Conservation (phyloP, 2,888 invertebrate species). For the Poecilus cupreus region DNA sequence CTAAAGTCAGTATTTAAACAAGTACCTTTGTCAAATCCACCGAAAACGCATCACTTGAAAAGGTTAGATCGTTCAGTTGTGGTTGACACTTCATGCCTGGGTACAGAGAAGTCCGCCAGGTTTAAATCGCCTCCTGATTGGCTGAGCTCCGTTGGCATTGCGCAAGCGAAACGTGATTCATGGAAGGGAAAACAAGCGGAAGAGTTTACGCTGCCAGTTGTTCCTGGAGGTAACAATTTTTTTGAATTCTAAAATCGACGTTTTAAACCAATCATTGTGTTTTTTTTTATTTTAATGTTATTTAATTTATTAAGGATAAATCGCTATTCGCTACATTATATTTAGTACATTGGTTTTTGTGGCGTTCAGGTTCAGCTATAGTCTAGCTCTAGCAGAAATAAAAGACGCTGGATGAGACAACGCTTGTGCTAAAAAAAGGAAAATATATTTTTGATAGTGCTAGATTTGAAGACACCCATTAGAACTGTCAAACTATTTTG, state of each 20-base stretch:
- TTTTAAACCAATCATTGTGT: too few species aligned
- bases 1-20: constrained; percentile 65
- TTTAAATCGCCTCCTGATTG: constrained; percentile 64
- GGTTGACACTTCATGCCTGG: constrained; percentile 63
- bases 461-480: too few species aligned
- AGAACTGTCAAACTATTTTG: too few species aligned
- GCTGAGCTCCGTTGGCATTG: constrained; percentile 64
- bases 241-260: neutral
- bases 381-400: too few species aligned
- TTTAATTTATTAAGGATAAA: too few species aligned
- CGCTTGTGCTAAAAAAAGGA: too few species aligned
- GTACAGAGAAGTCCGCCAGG: constrained; percentile 65
- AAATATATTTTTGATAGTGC: too few species aligned
- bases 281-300: too few species aligned
- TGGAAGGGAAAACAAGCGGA: constrained; percentile 68
- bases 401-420: too few species aligned
- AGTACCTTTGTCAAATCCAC: constrained; percentile 67
- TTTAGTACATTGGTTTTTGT: too few species aligned
- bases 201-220: constrained; percentile 78
- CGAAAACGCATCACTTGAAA: constrained; percentile 66
- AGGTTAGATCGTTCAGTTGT: constrained; percentile 67
- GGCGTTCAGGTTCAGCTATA: too few species aligned
- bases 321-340: too few species aligned
- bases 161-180: constrained; percentile 62
- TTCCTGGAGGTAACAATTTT: constrained; percentile 76